These are phyloP conservation scores for Melanotaenia pygmaea DNA, from an alignment of 2,797 vertebrate species.

Conservation along the genomic window DNA sequence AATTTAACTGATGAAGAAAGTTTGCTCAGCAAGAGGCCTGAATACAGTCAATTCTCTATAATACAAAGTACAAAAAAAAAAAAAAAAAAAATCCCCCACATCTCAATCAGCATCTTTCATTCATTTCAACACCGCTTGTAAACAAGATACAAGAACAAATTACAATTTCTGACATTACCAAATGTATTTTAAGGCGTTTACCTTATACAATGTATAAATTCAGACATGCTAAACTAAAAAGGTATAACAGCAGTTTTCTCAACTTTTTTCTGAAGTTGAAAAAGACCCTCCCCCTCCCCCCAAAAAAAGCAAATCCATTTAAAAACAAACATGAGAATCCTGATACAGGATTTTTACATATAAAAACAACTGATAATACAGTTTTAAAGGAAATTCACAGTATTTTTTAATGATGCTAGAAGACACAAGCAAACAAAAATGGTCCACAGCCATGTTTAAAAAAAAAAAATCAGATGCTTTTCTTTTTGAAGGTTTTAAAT, in stretches of 20 bases:
- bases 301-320: slow-evolving; percentile 54
- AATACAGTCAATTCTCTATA: slow-evolving; percentile 48
- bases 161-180: slow-evolving; percentile 82
- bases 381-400: slow-evolving; percentile 99
- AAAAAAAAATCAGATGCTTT: slow-evolving; percentile 20
- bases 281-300: slow-evolving; percentile 76
- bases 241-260: slow-evolving; percentile 81
- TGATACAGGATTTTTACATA: slow-evolving; percentile 93
- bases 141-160: slow-evolving; percentile 70
- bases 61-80: slow-evolving; percentile 44
- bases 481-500: slow-evolving; percentile 54
- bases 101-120: slow-evolving; percentile 43
- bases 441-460: slow-evolving; percentile 67
- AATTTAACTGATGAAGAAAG: slow-evolving; percentile 27
- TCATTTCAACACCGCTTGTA: slow-evolving; percentile 55
- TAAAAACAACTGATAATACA: slow-evolving; percentile 96
- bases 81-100: slow-evolving; percentile 30
- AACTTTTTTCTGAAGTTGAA: slow-evolving; percentile 83
- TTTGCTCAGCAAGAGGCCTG: slow-evolving; percentile 34
- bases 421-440: slow-evolving; percentile 82
- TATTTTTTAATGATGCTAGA: slow-evolving; percentile 87
- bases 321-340: slow-evolving; percentile 85
- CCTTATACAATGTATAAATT: slow-evolving; percentile 95
- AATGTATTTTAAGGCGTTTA: slow-evolving; percentile 86
- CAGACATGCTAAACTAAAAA: slow-evolving; percentile 94